A percentile compares a stretch with the other conserved stretches of the same genome.
Conservation (phyloP, 2,113 vertebrate genomes). For the Ivindomyrus marchei region DNA sequence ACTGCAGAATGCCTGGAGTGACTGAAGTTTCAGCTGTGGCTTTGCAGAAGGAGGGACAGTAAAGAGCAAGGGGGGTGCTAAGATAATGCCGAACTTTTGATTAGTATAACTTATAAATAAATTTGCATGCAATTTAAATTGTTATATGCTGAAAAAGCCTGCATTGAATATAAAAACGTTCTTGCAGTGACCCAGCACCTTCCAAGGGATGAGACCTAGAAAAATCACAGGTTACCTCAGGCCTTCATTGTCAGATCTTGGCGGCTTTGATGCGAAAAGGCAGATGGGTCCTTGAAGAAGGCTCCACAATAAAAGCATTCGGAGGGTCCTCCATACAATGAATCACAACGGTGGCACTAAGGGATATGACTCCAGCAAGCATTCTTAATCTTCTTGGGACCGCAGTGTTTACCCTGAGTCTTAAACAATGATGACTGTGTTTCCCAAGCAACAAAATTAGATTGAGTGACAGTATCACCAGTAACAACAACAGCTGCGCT, state of each 20-base stretch:
- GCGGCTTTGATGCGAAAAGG: neutral
- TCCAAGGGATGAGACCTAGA: neutral
- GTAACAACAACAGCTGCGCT: neutral
- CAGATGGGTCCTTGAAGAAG: neutral
- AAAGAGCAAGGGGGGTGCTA: neutral
- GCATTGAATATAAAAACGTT: neutral
- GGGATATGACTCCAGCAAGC: neutral
- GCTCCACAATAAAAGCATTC: neutral
- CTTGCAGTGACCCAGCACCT: neutral
- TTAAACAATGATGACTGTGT: neutral
- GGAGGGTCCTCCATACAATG: neutral
- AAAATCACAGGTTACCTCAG: neutral
- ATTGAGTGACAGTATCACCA: neutral
- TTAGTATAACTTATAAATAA: slow-evolving; percentile 6
- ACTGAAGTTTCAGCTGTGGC: neutral
- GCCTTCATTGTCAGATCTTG: neutral
- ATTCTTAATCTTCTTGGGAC: neutral
- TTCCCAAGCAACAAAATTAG: neutral
- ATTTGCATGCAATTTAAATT: neutral
- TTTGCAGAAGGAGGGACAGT: neutral
- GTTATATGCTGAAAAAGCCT: neutral
- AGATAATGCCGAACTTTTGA: neutral
- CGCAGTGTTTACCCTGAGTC: neutral
- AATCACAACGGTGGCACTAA: neutral
- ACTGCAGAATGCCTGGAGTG: neutral